Evolutionary conservation across 1,140 invertebrate genomes (phyloP).

Genomic region (Ylistrum balloti): DNA sequence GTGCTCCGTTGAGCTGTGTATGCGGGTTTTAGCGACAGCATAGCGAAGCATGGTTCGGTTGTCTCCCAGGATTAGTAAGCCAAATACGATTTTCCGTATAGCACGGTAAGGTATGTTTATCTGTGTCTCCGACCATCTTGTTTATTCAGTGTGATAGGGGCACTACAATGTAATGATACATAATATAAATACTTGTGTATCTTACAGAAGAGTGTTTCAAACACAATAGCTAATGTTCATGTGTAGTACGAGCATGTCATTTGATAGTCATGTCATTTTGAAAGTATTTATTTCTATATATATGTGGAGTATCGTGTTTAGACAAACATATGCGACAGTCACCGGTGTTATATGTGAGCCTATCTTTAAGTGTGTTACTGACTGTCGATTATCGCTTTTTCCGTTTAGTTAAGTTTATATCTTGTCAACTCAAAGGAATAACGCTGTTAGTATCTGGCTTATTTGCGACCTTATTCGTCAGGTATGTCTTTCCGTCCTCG

Average conservation of each 20-base stretch:
- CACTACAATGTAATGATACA: neutral
- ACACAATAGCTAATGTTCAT: neutral
- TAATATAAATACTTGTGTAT: neutral
- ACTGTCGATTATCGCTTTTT: neutral
- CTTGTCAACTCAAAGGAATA: constrained; percentile 13
- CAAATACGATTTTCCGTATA: neutral
- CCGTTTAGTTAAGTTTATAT: constrained; percentile 13
- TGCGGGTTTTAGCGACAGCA: too few relatives aligned
- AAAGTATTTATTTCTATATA: neutral
- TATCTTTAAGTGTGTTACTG: neutral
- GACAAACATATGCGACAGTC: neutral
- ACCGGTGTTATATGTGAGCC: neutral
- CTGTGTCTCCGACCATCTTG: neutral
- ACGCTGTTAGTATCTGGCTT: constrained; percentile 5
- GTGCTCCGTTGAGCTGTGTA: too few relatives aligned
- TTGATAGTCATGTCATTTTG: neutral
- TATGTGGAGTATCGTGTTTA: neutral
- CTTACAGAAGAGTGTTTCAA: neutral
- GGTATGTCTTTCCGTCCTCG: constrained; percentile 29
- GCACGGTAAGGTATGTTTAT: neutral
- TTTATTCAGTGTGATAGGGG: neutral
- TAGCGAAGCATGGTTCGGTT: too few relatives aligned
- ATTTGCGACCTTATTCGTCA: constrained; percentile 15
- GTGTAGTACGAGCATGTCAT: neutral
- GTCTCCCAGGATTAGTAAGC: too few relatives aligned